Evolutionary conservation across 2,113 vertebrate genomes (phyloP).

Genomic region (Gadus macrocephalus): DNA sequence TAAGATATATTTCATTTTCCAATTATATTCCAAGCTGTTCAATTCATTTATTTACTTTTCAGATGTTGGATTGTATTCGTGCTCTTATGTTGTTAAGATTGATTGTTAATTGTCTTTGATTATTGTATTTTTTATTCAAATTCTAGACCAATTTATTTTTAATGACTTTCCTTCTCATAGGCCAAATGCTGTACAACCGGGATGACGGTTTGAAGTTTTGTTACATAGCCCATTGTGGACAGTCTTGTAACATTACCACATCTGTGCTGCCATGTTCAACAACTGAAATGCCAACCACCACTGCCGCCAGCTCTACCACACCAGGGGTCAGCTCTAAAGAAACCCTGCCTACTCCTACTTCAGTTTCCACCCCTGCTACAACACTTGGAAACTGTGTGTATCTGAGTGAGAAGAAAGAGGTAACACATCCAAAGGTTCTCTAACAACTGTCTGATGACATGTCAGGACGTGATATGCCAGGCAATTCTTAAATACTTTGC

Average conservation of each 20-base stretch:
- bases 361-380: neutral
- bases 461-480: neutral
- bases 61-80: too few relatives aligned
- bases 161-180: slow-evolving; percentile 28
- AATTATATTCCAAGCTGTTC: neutral
- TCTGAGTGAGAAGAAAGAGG: slow-evolving; percentile 58
- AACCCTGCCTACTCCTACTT: neutral
- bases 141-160: too few relatives aligned
- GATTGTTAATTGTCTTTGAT: too few relatives aligned
- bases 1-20: slow-evolving; percentile 7
- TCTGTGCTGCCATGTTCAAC: slow-evolving; percentile 18
- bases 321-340: neutral
- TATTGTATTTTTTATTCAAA: too few relatives aligned
- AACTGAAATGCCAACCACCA: slow-evolving; percentile 29
- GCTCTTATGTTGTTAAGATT: too few relatives aligned
- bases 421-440: slow-evolving; percentile 22
- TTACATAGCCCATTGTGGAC: slow-evolving; percentile 41
- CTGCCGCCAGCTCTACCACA: neutral
- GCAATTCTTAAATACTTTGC: too few relatives aligned
- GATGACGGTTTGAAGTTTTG: slow-evolving; percentile 49
- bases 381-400: slow-evolving; percentile 47
- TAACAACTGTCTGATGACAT: neutral
- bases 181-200: slow-evolving; percentile 47
- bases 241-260: slow-evolving; percentile 37
- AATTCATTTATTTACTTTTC: neutral